Conservation (phyloP, 2,888 invertebrate genomes). For the Drosophila paramelanica region DNA sequence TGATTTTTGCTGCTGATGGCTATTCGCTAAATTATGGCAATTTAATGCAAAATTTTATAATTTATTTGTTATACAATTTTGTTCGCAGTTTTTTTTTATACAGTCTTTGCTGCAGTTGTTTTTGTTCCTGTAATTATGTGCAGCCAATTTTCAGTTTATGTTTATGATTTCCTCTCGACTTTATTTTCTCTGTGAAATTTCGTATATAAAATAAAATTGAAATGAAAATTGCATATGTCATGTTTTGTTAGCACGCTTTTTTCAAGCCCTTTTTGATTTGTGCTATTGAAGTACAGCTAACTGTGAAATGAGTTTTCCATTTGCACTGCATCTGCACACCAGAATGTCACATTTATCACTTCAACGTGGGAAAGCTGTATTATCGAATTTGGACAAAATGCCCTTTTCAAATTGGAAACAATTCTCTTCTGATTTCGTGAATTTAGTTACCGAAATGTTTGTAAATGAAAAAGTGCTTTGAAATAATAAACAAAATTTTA, state of each 20-base stretch:
- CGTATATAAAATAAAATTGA: slow-evolving; percentile 32
- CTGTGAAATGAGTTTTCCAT: not conserved
- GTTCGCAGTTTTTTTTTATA: not conserved
- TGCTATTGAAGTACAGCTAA: not conserved
- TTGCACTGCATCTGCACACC: not conserved
- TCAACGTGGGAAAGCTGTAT: not conserved
- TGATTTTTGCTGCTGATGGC: slow-evolving; percentile 41
- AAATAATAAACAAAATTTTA: too few species aligned
- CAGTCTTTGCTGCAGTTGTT: not conserved
- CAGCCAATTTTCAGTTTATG: slow-evolving; percentile 54
- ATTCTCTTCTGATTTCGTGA: not conserved
- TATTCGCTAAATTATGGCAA: slow-evolving; percentile 46
- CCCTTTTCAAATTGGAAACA: too few species aligned
- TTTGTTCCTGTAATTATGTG: slow-evolving; percentile 15
- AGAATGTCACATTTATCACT: not conserved
- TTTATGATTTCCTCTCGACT: slow-evolving; percentile 50
- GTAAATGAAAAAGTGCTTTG: too few species aligned
- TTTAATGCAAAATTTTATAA: slow-evolving; percentile 50
- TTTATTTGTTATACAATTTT: slow-evolving; percentile 31
- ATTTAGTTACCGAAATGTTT: too few species aligned
- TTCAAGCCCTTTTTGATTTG: not conserved
- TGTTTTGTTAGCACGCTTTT: not conserved
- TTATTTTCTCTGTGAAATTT: not conserved
- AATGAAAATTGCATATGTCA: slow-evolving; percentile 41
- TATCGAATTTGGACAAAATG: not conserved